These are phyloP conservation scores for Thysanoteuthis rhombus DNA, from an alignment of 2,888 invertebrate species.

Conservation along the genomic window DNA sequence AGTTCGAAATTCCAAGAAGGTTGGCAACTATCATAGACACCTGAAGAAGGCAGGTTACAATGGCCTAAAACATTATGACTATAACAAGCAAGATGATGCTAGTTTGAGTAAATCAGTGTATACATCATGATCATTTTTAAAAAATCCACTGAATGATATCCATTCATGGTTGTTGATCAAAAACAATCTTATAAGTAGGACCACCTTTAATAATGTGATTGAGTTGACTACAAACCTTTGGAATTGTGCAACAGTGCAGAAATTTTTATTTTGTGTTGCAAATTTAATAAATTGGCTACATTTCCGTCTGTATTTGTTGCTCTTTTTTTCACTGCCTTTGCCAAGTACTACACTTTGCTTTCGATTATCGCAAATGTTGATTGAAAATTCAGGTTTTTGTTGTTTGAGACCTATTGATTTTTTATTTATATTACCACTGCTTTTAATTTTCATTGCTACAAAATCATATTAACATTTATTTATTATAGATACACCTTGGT, in stretches of 20 bases:
- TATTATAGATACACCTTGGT: no score
- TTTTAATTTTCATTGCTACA: no score
- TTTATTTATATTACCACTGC: no score
- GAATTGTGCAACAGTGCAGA: neutral
- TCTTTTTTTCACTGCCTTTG: neutral
- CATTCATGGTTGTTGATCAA: neutral
- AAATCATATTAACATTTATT: no score
- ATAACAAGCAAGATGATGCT: no score
- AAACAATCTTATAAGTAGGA: neutral
- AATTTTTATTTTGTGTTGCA: neutral
- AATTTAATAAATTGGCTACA: neutral
- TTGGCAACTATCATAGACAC: no score
- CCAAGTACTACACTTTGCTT: neutral
- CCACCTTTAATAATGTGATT: neutral
- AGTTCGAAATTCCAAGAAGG: no score
- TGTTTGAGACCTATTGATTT: no score
- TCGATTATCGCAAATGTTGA: neutral
- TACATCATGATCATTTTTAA: neutral
- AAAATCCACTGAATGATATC: neutral
- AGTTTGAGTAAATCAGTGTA: no score
- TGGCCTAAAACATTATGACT: no score
- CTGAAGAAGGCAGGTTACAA: no score
- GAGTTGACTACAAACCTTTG: neutral
- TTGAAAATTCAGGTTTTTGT: neutral
- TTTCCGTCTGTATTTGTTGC: neutral